Conservation (phyloP, 2,113 vertebrate genomes). For the Antennarius striatus region DNA sequence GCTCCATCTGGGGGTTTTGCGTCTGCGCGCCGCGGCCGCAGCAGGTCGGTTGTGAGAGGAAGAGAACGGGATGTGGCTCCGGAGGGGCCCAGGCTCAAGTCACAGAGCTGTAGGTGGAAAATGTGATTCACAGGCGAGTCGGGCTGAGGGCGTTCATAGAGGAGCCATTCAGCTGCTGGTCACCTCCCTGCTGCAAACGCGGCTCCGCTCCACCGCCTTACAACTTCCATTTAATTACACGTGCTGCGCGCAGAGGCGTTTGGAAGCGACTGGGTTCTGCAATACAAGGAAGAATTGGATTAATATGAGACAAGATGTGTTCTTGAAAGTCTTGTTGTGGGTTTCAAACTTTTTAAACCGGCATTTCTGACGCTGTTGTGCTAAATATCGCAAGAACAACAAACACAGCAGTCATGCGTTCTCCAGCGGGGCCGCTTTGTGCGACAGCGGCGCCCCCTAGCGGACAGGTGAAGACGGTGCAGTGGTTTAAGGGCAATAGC, state of each 20-base stretch:
- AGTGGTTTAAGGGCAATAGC: too few species aligned
- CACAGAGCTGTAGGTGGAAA: conserved; percentile 64
- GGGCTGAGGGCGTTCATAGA: conserved; percentile 63
- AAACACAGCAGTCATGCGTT: not conserved
- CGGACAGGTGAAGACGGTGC: not conserved
- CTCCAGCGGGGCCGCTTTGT: not conserved
- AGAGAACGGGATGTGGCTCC: not conserved
- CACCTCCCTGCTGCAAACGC: conserved; percentile 48
- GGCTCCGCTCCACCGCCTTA: too few species aligned
- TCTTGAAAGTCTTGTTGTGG: too few species aligned
- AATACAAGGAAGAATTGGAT: too few species aligned
- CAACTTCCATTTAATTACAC: too few species aligned
- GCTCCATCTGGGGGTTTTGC: too few species aligned
- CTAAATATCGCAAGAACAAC: not conserved
- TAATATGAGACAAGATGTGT: too few species aligned
- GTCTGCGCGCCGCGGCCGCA: not conserved
- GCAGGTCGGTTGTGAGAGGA: not conserved
- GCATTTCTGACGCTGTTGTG: not conserved
- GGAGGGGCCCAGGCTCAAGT: conserved; percentile 28
- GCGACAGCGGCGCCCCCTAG: conserved; percentile 21
- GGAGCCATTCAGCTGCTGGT: conserved; percentile 57
- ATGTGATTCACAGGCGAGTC: conserved; percentile 68
- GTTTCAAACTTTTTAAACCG: not conserved
- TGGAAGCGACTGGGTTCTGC: too few species aligned
- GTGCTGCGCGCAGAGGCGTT: too few species aligned